Conservation (phyloP, 2,888 invertebrate species). For the Drosophila mulleri region DNA sequence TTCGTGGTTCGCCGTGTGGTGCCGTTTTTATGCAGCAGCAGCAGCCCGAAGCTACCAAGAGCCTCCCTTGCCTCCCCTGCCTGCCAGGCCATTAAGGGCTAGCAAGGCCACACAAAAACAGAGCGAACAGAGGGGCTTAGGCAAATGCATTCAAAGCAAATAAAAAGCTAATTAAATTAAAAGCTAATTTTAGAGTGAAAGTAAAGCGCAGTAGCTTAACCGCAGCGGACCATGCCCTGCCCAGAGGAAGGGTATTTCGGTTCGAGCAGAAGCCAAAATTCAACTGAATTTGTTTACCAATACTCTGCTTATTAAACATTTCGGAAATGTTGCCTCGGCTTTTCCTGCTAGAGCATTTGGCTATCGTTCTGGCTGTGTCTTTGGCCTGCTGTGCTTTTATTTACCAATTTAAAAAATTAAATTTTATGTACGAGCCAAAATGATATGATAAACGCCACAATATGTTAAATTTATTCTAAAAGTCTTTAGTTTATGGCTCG, state of each 20-base stretch:
- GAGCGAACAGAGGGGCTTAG: background rate
- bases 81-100: conserved; percentile 16
- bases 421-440: conserved; percentile 57
- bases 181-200: conserved; percentile 67
- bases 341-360: conserved; percentile 19
- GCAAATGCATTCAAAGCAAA: conserved; percentile 68
- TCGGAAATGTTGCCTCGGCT: background rate
- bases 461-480: conserved; percentile 77
- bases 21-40: conserved; percentile 11
- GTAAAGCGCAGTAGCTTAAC: conserved; percentile 52
- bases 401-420: conserved; percentile 69
- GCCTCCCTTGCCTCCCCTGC: conserved; percentile 14
- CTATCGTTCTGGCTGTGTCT: background rate
- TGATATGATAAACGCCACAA: conserved; percentile 74
- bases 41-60: background rate
- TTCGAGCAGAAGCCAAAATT: background rate
- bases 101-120: conserved; percentile 35
- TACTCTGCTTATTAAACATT: background rate
- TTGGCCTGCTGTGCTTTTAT: conserved; percentile 43
- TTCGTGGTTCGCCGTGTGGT: conserved; percentile 27
- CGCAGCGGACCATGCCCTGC: conserved; percentile 16
- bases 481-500: conserved; percentile 77
- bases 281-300: background rate
- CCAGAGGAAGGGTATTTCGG: background rate
- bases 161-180: conserved; percentile 79